Conservation (phyloP, 2,113 vertebrate species). For the Galemys pyrenaicus region DNA sequence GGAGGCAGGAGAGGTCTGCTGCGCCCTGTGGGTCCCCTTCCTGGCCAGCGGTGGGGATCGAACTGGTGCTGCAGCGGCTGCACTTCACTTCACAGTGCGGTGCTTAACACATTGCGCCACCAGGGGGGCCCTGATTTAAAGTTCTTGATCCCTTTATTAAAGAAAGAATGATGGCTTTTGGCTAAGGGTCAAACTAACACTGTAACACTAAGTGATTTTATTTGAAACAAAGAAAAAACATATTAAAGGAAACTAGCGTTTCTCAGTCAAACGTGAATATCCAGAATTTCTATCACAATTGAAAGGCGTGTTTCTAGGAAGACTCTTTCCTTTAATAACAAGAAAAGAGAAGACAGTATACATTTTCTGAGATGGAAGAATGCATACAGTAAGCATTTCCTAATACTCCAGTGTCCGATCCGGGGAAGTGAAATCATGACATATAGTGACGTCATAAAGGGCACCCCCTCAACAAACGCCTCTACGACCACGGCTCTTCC, state of each 20-base stretch:
- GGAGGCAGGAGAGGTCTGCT: no score
- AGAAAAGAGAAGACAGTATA: not conserved
- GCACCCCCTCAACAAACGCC: not conserved
- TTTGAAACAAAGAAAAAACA: slow-evolving; percentile 28
- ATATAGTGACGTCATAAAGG: not conserved
- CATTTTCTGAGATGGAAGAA: not conserved
- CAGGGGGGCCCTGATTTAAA: no score
- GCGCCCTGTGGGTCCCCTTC: no score
- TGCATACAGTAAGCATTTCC: not conserved
- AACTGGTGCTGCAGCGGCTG: no score
- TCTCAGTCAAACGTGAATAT: slow-evolving; percentile 12
- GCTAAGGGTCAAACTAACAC: not conserved
- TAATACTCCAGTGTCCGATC: not conserved
- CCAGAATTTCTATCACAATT: not conserved
- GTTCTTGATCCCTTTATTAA: not conserved
- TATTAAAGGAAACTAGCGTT: not conserved
- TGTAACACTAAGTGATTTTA: not conserved
- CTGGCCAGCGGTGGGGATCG: no score
- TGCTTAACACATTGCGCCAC: no score
- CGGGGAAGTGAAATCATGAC: not conserved
- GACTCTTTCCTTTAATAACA: not conserved
- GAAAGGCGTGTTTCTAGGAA: not conserved
- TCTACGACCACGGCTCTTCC: no score
- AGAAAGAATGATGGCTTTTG: not conserved
- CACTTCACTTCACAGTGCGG: no score